A percentile compares a stretch with the other conserved stretches of the same genome.
These are phyloP conservation scores for Tachystola acroxantha DNA, from an alignment of 2,888 invertebrate genomes.

Conservation along the genomic window DNA sequence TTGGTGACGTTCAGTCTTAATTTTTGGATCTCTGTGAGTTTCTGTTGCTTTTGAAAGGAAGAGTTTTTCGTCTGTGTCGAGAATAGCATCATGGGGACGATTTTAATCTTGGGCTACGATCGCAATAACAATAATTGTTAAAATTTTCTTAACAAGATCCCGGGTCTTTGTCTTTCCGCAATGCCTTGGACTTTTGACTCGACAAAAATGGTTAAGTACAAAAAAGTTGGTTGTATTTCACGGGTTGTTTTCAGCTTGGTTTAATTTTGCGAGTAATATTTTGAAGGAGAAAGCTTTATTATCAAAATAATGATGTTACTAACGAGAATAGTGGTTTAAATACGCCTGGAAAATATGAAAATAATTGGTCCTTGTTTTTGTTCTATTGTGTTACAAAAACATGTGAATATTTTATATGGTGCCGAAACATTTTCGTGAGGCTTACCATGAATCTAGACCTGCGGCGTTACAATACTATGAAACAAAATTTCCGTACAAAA, in stretches of 20 bases:
- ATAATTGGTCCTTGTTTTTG: too few relatives aligned
- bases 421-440: too few relatives aligned
- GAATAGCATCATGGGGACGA: conserved; percentile 12
- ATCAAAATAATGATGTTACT: background rate
- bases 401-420: too few relatives aligned
- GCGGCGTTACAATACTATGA: too few relatives aligned
- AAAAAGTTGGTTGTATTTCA: background rate
- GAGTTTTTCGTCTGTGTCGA: conserved; percentile 7
- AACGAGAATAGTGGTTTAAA: background rate
- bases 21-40: background rate
- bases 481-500: too few relatives aligned
- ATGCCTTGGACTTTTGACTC: conserved; percentile 7
- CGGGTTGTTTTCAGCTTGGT: background rate
- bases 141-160: conserved; percentile 31
- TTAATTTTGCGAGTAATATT: background rate
- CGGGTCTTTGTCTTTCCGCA: conserved; percentile 11
- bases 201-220: conserved; percentile 2
- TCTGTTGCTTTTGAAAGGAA: background rate
- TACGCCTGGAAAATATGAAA: too few relatives aligned
- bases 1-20: background rate
- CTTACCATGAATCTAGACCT: too few relatives aligned
- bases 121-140: conserved; percentile 29
- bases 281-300: background rate
- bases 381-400: too few relatives aligned
- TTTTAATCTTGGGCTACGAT: conserved; percentile 29